phyloP scores from a whole-genome alignment of 2,797 vertebrate genomes.

The Pristis pectinata region DNA sequence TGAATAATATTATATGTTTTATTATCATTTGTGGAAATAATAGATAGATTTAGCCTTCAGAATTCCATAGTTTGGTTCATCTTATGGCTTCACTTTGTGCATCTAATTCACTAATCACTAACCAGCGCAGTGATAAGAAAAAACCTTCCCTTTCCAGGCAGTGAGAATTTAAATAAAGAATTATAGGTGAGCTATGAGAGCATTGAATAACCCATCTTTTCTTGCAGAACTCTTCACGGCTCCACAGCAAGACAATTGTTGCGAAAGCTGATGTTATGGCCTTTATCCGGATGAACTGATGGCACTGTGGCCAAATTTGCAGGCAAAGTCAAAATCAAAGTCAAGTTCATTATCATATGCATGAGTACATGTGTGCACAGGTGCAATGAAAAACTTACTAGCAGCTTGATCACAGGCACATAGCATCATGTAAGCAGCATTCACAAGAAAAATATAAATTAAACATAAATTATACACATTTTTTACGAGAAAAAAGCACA shows the following conservation, averaged over 20 bases:
- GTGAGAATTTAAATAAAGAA: background rate
- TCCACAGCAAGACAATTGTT: background rate
- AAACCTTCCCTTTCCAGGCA: background rate
- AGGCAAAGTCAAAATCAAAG: too few relatives aligned
- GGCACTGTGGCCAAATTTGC: background rate
- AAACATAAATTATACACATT: too few relatives aligned
- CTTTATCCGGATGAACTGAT: too few relatives aligned
- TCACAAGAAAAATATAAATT: too few relatives aligned
- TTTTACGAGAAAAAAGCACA: too few relatives aligned
- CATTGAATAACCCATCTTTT: background rate
- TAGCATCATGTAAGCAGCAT: too few relatives aligned
- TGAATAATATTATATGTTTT: background rate
- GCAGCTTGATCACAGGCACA: too few relatives aligned
- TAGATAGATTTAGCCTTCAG: background rate
- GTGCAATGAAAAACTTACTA: too few relatives aligned
- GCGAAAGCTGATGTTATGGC: background rate
- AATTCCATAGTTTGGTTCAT: background rate
- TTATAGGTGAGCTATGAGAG: background rate
- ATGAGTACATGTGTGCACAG: too few relatives aligned
- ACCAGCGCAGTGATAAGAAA: background rate
- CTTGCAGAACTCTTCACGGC: background rate
- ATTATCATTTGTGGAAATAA: background rate
- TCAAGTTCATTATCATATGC: too few relatives aligned
- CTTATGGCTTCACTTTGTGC: background rate
- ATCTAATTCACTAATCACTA: background rate